phyloP scores from a whole-genome alignment of 1,140 invertebrate species.

The Heliconius congener region DNA sequence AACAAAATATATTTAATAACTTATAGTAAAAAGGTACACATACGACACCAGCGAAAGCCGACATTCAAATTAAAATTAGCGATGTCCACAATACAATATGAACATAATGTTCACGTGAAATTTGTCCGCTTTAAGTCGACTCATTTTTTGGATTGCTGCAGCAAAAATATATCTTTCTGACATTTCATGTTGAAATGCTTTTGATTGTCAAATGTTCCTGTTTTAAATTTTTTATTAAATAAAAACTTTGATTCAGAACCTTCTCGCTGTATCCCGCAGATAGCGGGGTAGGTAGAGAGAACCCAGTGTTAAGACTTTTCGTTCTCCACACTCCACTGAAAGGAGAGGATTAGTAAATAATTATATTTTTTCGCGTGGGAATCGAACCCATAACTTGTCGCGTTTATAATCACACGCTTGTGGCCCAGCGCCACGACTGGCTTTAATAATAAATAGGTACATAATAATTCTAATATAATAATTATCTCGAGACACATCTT shows the following conservation, averaged over 20 bases:
- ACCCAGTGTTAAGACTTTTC: no score
- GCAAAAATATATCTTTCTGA: not conserved
- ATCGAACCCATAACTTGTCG: no score
- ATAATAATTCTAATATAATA: no score
- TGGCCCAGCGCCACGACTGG: no score
- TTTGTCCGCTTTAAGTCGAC: not conserved
- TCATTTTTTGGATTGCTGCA: not conserved
- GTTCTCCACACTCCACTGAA: no score
- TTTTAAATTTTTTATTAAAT: not conserved
- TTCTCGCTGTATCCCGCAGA: no score
- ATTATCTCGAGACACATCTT: no score
- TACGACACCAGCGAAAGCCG: not conserved
- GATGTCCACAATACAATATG: not conserved
- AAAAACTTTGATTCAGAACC: not conserved
- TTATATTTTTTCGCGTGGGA: no score
- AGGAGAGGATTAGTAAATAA: no score
- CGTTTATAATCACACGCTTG: no score
- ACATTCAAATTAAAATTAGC: not conserved
- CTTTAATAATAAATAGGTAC: no score
- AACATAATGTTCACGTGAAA: not conserved
- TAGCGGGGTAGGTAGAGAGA: no score
- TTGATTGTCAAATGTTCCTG: not conserved
- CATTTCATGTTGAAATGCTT: not conserved
- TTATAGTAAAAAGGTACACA: not conserved
- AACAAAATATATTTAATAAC: not conserved